Evolutionary conservation across 2,888 invertebrate genomes (phyloP).

Genomic region (Pyralis farinalis): DNA sequence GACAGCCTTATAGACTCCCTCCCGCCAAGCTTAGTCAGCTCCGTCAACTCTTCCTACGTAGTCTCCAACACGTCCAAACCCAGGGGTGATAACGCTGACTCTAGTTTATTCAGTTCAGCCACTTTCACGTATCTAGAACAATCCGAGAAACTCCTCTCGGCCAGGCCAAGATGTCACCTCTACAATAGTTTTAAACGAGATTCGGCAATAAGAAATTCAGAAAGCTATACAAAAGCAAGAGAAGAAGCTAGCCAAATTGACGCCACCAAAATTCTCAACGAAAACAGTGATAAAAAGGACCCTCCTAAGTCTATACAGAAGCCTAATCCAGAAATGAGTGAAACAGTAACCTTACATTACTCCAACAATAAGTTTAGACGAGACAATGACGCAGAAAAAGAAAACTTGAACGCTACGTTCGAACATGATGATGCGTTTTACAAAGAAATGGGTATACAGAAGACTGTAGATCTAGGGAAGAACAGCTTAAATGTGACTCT

Average conservation of each 20-base stretch:
- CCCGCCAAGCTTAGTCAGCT: slow-evolving; percentile 69
- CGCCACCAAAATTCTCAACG: slow-evolving; percentile 57
- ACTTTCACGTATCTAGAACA: slow-evolving; percentile 70
- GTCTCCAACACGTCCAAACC: slow-evolving; percentile 51
- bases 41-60: slow-evolving; percentile 68
- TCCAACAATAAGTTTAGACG: slow-evolving; percentile 59
- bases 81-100: slow-evolving; percentile 46
- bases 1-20: slow-evolving; percentile 70
- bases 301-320: slow-evolving; percentile 33
- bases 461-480: slow-evolving; percentile 43
- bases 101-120: slow-evolving; percentile 67
- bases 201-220: slow-evolving; percentile 48
- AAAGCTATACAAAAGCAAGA: slow-evolving; percentile 64
- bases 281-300: slow-evolving; percentile 58
- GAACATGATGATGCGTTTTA: slow-evolving; percentile 66
- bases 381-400: slow-evolving; percentile 63
- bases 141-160: slow-evolving; percentile 59
- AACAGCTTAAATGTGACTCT: slow-evolving; percentile 64
- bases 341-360: slow-evolving; percentile 66
- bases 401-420: slow-evolving; percentile 55
- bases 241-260: slow-evolving; percentile 69
- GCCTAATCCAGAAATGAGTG: slow-evolving; percentile 48
- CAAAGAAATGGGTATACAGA: slow-evolving; percentile 58
- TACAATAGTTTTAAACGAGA: slow-evolving; percentile 62
- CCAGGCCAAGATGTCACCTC: slow-evolving; percentile 51